Evolutionary conservation across 2,888 invertebrate genomes (phyloP), one percentile per base, ranked within the genome.

Genomic region (Drosophila nr. medialis): DNA sequence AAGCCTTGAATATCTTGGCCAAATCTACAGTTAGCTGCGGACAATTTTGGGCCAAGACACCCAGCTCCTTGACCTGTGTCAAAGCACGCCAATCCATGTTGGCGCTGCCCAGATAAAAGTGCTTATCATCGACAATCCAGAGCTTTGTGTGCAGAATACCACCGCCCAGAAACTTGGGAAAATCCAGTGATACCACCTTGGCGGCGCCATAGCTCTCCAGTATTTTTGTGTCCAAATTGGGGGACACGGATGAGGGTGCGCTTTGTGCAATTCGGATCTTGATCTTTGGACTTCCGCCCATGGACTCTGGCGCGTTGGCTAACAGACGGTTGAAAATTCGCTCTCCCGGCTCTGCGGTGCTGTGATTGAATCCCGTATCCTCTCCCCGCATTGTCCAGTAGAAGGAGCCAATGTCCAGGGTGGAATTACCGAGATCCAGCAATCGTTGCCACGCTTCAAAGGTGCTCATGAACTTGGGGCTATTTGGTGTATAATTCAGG

Each of bases 11-110:
- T 76, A 99, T 96, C 93, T 99, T 99, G 4, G 94, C 95, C 68
- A 98, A 94, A 93, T 95, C 97, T 0, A 0, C 24, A 0, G 90
- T 65, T 15, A 91, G 45, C 10, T 62, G 58, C 3, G 83, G 76
- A 70, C 91, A 91, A 45, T 92, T 85, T 36, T 78, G 94, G 0
- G 96, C 95, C 1, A 96, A 94, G 6, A 98, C 94, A 2, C 99
- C 99, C 89, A 99, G 92, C 98, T 91, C 91, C 56, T 92, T 91
- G 92, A 99, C 97, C 94, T 99, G 99, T 1, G 98, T 98, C 18
- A 99, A 94, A 0, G 99, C 96, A 80, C 99, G 94, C 99, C 99
- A 99, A 93, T 99, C 99, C 96, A 99, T 97, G 92, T 99, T 99
- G 24, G 99, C 99, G 91, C 99, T 98, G 50, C 99, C 99, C 62